phyloP scores from a whole-genome alignment of 2,797 vertebrate species.

The Pipistrellus pipistrellus region DNA sequence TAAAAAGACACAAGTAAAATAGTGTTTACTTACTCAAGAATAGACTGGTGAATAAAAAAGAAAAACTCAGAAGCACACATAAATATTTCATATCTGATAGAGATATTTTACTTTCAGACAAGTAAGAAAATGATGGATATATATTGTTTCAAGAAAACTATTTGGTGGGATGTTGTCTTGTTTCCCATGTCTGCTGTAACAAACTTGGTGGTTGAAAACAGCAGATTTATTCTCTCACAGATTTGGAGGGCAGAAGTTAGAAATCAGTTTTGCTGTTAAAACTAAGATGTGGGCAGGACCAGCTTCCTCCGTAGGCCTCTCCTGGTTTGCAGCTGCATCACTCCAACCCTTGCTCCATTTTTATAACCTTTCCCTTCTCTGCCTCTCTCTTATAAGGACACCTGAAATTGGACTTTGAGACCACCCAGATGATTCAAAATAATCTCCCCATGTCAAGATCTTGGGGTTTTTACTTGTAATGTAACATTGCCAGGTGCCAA shows the following conservation, averaged over 20 bases:
- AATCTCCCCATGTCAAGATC: conserved; percentile 25
- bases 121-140: neutral
- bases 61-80: neutral
- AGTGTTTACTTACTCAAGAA: neutral
- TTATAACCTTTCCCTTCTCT: neutral
- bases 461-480: neutral
- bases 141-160: neutral
- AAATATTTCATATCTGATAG: neutral
- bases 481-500: neutral
- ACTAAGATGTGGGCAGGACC: neutral
- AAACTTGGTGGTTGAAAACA: neutral
- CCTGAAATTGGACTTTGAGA: neutral
- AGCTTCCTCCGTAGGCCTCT: neutral
- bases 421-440: neutral
- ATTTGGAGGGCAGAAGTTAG: neutral
- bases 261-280: neutral
- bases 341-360: neutral
- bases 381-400: neutral
- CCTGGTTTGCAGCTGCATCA: neutral
- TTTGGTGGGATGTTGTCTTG: neutral
- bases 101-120: neutral
- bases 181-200: neutral
- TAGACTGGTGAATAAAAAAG: neutral
- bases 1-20: neutral
- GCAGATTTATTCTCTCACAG: neutral